A percentile compares a stretch with the other conserved stretches of the same genome.
Conservation (phyloP, 2,888 invertebrate genomes). For the Ennomos quercinarius region DNA sequence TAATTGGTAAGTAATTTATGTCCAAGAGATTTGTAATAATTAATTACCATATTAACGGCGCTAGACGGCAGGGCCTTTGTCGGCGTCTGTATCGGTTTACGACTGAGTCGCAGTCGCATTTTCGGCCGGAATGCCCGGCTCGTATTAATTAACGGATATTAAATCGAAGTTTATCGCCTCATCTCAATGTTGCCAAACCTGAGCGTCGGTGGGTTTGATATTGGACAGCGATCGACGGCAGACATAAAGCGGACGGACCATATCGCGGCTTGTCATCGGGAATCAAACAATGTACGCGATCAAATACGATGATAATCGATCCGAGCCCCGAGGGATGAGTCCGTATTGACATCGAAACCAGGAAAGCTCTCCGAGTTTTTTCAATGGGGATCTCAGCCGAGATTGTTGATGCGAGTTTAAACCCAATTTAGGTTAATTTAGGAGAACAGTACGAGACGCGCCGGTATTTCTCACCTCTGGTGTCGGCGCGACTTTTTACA, state of each 20-base stretch:
- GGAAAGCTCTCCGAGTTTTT: slow-evolving; percentile 46
- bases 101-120: slow-evolving; percentile 79
- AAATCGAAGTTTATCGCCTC: slow-evolving; percentile 82
- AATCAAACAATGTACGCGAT: slow-evolving; percentile 81
- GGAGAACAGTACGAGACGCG: slow-evolving; percentile 64
- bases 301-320: slow-evolving; percentile 76
- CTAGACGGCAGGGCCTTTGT: slow-evolving; percentile 75
- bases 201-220: slow-evolving; percentile 76
- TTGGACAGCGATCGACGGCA: slow-evolving; percentile 58
- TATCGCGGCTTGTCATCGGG: slow-evolving; percentile 79
- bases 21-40: slow-evolving; percentile 79
- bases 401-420: slow-evolving; percentile 55
- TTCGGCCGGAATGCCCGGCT: slow-evolving; percentile 77
- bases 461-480: slow-evolving; percentile 80
- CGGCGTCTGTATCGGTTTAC: slow-evolving; percentile 75
- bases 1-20: slow-evolving; percentile 75
- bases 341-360: slow-evolving; percentile 47
- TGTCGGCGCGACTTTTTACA: slow-evolving; percentile 74
- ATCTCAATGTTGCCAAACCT: slow-evolving; percentile 83
- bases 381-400: slow-evolving; percentile 49
- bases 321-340: slow-evolving; percentile 56
- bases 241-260: slow-evolving; percentile 68
- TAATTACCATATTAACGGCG: slow-evolving; percentile 82
- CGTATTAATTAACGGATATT: slow-evolving; percentile 85
- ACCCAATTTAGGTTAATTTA: slow-evolving; percentile 67